These are phyloP conservation scores for Euglossa dilemma DNA, from an alignment of 1,140 invertebrate genomes.

Conservation along the genomic window DNA sequence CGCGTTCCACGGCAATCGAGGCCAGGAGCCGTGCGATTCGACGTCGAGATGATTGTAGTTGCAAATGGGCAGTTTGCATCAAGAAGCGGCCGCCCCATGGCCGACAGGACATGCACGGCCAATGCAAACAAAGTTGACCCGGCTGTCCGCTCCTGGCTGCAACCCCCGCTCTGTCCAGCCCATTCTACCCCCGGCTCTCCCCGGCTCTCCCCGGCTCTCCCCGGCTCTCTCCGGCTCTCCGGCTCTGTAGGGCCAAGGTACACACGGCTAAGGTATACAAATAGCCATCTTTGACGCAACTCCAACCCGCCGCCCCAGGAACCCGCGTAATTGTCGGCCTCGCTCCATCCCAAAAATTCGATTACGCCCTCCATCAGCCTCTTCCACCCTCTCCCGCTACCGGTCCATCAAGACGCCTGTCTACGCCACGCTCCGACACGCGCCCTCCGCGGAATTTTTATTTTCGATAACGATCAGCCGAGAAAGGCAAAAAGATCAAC, in stretches of 20 bases:
- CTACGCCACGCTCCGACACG: too few relatives aligned
- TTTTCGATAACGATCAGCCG: too few relatives aligned
- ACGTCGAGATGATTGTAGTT: constrained; percentile 81
- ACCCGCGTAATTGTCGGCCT: constrained; percentile 43
- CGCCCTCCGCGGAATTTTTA: too few relatives aligned
- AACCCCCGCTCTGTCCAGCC: constrained; percentile 45
- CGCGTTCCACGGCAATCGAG: constrained; percentile 66
- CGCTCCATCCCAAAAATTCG: constrained; percentile 56
- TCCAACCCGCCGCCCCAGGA: constrained; percentile 45
- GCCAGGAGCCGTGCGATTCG: constrained; percentile 69
- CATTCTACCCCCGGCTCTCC: constrained; percentile 43
- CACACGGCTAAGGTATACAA: constrained; percentile 76
- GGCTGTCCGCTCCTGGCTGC: constrained; percentile 68
- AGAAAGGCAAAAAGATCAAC: too few relatives aligned
- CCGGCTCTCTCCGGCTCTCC: neutral
- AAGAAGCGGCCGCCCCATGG: constrained; percentile 73
- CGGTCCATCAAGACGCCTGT: too few relatives aligned
- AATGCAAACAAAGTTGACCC: constrained; percentile 81
- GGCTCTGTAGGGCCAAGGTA: constrained; percentile 64
- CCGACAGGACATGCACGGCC: constrained; percentile 75
- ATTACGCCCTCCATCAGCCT: constrained; percentile 19
- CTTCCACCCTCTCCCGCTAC: too few relatives aligned
- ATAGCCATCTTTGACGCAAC: constrained; percentile 73
- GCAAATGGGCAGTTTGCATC: constrained; percentile 82
- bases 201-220: constrained; percentile 18